A percentile compares a stretch with the other conserved stretches of the same genome.
Evolutionary conservation across 2,113 vertebrate species (phyloP).

Genomic region (Lamprologus lemairii): DNA sequence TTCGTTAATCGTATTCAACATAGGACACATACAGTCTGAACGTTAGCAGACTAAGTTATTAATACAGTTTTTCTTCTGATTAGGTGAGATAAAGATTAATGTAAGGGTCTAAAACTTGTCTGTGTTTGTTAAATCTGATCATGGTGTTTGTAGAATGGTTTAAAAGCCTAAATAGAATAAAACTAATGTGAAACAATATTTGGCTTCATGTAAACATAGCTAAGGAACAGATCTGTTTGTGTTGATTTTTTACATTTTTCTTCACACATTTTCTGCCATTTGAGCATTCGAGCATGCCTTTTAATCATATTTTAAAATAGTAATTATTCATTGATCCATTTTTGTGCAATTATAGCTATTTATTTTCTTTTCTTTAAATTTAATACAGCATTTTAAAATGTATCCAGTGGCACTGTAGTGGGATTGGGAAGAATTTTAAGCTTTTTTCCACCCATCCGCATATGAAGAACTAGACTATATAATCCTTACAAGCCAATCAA

Average conservation of each 20-base stretch:
- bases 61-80: neutral
- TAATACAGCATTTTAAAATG: neutral
- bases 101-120: neutral
- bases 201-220: neutral
- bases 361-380: neutral
- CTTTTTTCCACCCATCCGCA: neutral
- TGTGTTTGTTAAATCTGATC: neutral
- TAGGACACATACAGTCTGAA: neutral
- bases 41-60: neutral
- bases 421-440: neutral
- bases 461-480: neutral
- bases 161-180: neutral
- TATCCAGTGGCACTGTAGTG: neutral
- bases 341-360: neutral
- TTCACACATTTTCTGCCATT: neutral
- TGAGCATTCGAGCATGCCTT: neutral
- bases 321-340: neutral
- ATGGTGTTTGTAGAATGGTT: neutral
- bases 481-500: neutral
- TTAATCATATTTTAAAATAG: neutral
- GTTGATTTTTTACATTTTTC: neutral
- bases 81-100: neutral
- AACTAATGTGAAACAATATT: neutral
- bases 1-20: neutral
- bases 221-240: neutral